Conservation (phyloP, 2,888 invertebrate species). For the Marasmarcha lunaedactyla region DNA sequence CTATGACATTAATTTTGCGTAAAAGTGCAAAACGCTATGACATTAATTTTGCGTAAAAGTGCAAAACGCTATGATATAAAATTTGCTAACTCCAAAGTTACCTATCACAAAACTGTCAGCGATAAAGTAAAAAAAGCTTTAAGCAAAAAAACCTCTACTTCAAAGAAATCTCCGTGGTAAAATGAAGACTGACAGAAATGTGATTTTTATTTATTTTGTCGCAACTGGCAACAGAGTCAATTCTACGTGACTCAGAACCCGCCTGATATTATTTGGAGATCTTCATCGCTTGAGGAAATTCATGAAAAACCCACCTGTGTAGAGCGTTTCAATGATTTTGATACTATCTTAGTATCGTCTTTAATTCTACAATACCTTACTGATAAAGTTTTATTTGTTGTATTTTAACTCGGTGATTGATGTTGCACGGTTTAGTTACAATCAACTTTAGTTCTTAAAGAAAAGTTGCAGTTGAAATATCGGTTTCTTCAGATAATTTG, state of each 20-base stretch:
- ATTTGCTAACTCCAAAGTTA: too few species aligned
- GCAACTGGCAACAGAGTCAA: too few species aligned
- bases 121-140: conserved; percentile 13
- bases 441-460: too few species aligned
- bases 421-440: not conserved
- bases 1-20: too few species aligned
- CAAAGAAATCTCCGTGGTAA: conserved; percentile 22
- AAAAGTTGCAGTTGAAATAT: too few species aligned
- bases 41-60: too few species aligned
- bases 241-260: too few species aligned
- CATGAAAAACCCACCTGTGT: conserved; percentile 37
- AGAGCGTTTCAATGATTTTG: conserved; percentile 21
- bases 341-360: conserved; percentile 21
- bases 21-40: too few species aligned
- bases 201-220: conserved; percentile 4
- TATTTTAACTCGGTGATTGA: not conserved
- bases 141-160: conserved; percentile 40
- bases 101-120: too few species aligned
- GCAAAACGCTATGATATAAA: too few species aligned
- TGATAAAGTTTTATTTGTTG: not conserved
- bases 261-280: conserved; percentile 15
- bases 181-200: conserved; percentile 37
- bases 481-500: too few species aligned
- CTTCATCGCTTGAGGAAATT: conserved; percentile 26
- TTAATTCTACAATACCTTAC: not conserved